phyloP scores from a whole-genome alignment of 1,140 invertebrate genomes.

The Tyrophagus putrescentiae region DNA sequence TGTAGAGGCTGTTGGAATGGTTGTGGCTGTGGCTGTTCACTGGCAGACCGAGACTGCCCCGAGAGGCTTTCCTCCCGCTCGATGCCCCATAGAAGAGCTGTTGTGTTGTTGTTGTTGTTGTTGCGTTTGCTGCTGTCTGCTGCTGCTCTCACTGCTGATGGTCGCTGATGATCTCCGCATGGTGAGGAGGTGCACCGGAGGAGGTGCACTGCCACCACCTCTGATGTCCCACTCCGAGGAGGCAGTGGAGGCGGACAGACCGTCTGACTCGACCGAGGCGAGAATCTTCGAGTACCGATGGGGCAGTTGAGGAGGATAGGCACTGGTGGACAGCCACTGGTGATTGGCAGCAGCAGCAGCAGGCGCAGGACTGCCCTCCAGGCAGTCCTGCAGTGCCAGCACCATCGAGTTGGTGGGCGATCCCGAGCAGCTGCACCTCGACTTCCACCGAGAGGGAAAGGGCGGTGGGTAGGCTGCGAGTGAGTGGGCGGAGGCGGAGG shows the following conservation, averaged over 20 bases:
- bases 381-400: slow-evolving; percentile 4
- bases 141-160: no score
- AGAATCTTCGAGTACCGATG: slow-evolving; percentile 17
- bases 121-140: no score
- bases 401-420: slow-evolving; percentile 18
- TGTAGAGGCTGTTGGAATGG: no score
- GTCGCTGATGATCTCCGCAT: no score
- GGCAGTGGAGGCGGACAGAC: slow-evolving; percentile 23
- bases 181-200: no score
- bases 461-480: not conserved
- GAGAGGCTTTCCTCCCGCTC: no score
- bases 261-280: slow-evolving; percentile 29
- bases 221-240: slow-evolving; percentile 3
- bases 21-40: no score
- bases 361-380: slow-evolving; percentile 1
- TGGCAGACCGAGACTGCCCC: no score
- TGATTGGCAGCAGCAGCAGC: slow-evolving; percentile 10
- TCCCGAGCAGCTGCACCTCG: slow-evolving; percentile 21
- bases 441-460: slow-evolving; percentile 6
- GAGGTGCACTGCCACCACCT: no score
- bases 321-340: not conserved
- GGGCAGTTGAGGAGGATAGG: not conserved
- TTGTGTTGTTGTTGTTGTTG: no score
- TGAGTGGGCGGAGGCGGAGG: not conserved
- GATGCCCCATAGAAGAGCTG: no score